These are phyloP conservation scores for Centropristis striata DNA, from an alignment of 2,113 vertebrate genomes.

Conservation along the genomic window DNA sequence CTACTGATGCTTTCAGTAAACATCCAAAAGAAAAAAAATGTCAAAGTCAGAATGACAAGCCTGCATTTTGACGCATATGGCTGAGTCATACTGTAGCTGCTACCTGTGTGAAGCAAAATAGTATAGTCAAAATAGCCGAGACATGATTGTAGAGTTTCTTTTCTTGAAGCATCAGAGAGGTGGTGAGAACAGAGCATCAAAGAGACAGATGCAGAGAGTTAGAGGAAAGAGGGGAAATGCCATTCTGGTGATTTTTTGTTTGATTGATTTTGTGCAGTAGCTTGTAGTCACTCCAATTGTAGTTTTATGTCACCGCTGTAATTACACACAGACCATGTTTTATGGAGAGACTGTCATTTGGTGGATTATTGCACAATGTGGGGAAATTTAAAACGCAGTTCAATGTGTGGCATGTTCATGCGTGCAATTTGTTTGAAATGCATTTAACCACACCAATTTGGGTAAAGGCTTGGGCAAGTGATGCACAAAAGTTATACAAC, in stretches of 20 bases:
- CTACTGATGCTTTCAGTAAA: constrained; percentile 11
- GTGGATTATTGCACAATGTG: constrained; percentile 21
- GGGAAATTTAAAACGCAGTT: not conserved
- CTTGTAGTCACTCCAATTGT: constrained; percentile 1
- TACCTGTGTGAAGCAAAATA: not conserved
- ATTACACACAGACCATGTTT: constrained; percentile 25
- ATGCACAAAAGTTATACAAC: not conserved
- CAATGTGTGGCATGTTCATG: too few species aligned
- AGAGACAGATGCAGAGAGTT: constrained; percentile 4
- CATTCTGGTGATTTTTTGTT: not conserved
- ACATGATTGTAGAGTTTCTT: not conserved
- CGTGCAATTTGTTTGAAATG: too few species aligned
- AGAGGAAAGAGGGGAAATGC: constrained; percentile 4
- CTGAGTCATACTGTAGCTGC: constrained; percentile 19
- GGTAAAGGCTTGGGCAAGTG: not conserved
- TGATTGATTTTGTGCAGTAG: constrained; percentile 23
- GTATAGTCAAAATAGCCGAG: not conserved
- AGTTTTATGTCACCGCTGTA: constrained; percentile 24
- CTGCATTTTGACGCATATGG: not conserved
- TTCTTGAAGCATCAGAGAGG: constrained; percentile 18
- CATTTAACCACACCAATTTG: not conserved
- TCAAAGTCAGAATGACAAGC: not conserved
- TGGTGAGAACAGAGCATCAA: constrained; percentile 1
- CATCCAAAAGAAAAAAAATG: not conserved
- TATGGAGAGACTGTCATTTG: constrained; percentile 6